Evolutionary conservation across 2,113 vertebrate genomes (phyloP).

Genomic region (Neopipo cinnamomea): DNA sequence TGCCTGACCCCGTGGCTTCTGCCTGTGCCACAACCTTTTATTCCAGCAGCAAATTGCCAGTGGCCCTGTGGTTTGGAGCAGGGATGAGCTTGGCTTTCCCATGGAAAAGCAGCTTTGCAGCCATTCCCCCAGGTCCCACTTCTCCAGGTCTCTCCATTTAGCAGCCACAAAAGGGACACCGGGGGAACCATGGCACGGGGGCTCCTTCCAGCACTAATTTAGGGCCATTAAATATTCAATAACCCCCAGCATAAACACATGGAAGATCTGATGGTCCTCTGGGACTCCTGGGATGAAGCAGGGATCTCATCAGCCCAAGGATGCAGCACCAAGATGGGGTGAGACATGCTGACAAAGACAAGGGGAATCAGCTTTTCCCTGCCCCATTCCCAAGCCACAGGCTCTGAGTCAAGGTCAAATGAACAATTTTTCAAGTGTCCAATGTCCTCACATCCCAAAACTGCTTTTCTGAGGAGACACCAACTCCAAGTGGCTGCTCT

Average conservation of each 20-base stretch:
- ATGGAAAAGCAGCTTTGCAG: neutral
- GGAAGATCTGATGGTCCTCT: neutral
- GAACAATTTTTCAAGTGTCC: neutral
- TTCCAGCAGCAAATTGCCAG: neutral
- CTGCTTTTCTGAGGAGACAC: neutral
- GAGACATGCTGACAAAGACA: neutral
- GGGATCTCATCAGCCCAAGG: neutral
- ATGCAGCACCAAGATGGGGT: neutral
- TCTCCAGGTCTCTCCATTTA: neutral
- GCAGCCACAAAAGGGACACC: neutral
- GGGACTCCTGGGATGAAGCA: neutral
- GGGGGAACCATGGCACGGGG: accelerated
- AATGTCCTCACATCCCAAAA: neutral
- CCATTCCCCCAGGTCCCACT: neutral
- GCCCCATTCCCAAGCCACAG: neutral
- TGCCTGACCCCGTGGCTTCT: neutral
- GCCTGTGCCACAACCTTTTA: neutral
- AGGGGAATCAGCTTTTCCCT: neutral
- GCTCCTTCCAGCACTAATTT: neutral
- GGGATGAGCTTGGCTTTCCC: neutral
- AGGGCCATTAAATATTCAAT: neutral
- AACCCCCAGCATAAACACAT: neutral
- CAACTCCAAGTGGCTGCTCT: neutral
- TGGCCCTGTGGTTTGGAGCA: neutral
- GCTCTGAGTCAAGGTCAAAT: neutral